Evolutionary conservation across 2,888 invertebrate genomes (phyloP), one percentile per base, ranked within the genome.

Genomic region (Dione vanillae): DNA sequence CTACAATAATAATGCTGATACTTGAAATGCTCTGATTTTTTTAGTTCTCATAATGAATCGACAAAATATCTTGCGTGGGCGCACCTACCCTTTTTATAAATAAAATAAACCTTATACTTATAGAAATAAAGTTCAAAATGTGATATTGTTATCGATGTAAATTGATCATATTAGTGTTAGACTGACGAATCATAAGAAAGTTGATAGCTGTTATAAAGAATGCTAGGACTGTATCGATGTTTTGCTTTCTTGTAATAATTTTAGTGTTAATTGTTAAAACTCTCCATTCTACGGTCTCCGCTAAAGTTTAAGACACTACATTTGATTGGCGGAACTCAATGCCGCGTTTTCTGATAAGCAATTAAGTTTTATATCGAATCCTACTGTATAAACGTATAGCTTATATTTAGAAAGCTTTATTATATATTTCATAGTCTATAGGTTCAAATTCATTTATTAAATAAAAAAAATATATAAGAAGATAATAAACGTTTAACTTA

Each of bases 41-140:
- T 75, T 72, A 71, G 74, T 80, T 82, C 82, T 75, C 82, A 79
- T 71, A 76, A 71, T 80, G 79, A 78, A 78, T 82, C 81, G 79
- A 76, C 78, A 77, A 62, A 74, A 75, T 73, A 58, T 66, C 45
- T 74, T 56, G 74, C 79, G 83, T 82, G 77, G 83, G 83, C 75
- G 82, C 78, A 67, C 78, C 80, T 76, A 78, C 79, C 74, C 73
- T 56, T 62, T 40, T 7, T 41, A 8, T 35, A 19, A 14, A 40
- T 51, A 67, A 14, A 58, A 14, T 40, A 41, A 6, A 64, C 64
- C 58, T 47, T 76, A 73, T 59, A 2, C 0, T 0, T 1, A 51
- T 65, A n/a, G 9, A 11, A 7, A 70, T 77, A 77, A 40, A 27
- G 73, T 71, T 73, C 10, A 61, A 61, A 27, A 27, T 45, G n/a